Percentiles rank a stretch among this genome's conserved stretches.
Conservation (phyloP, 2,797 vertebrate genomes). For the Sorex maritimensis region DNA sequence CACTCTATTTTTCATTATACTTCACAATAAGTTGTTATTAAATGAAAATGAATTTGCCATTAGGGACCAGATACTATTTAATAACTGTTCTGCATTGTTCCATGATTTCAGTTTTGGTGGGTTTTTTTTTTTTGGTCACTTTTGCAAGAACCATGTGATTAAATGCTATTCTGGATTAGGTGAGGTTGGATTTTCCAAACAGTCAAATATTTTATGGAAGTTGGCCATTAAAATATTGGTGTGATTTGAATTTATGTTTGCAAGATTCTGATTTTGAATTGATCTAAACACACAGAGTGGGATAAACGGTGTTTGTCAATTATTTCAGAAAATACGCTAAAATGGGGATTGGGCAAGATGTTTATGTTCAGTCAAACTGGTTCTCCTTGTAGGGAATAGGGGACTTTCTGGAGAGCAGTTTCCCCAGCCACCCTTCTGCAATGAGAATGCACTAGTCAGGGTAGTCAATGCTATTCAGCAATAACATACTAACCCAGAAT, state of each 20-base stretch:
- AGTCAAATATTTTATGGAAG: conserved; percentile 60
- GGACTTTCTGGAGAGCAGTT: not conserved
- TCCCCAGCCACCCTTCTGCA: not conserved
- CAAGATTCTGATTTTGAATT: conserved; percentile 46
- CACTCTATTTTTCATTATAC: conserved; percentile 88
- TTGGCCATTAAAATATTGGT: conserved; percentile 49
- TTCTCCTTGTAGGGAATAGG: not conserved
- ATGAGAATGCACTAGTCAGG: not conserved
- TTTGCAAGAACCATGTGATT: conserved; percentile 57
- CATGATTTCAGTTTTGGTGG: conserved; percentile 23
- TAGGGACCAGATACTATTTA: conserved; percentile 85
- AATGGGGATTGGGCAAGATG: not conserved
- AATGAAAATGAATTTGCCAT: conserved; percentile 88
- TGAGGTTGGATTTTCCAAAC: conserved; percentile 59
- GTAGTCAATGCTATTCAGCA: not conserved
- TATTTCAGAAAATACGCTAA: not conserved
- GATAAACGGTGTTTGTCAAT: not conserved
- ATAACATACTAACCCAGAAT: not conserved
- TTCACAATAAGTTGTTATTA: conserved; percentile 84
- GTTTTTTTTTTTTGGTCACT: conserved; percentile 45
- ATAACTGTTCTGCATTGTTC: conserved; percentile 76
- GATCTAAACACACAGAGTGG: not conserved
- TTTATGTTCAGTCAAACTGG: not conserved
- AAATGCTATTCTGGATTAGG: conserved; percentile 67
- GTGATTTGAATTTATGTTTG: conserved; percentile 2